Base-by-base conservation (phyloP, 2,113 vertebrate species). In the Zosterops hypoxanthus region DNA sequence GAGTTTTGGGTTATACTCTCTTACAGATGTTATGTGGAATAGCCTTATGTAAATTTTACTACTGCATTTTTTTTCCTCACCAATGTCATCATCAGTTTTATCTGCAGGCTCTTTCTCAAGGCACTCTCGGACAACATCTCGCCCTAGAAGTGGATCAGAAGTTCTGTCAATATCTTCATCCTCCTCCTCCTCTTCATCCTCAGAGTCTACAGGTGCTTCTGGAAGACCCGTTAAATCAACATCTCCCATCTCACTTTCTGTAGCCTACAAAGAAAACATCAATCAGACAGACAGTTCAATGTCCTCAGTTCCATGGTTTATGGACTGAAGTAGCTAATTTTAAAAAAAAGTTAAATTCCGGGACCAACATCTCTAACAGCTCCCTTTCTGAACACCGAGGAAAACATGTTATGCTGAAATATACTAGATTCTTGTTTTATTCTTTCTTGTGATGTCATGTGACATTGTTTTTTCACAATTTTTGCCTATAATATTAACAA, bases 161-260 rank as follows among this genome's bases (percentile, higher is more conserved):
- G 99, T 98, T 95, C 99, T 98, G 94, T 99, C 99, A 92, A 99
- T 98, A 57, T 99, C 99, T 97, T 99, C 99, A 72, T 99, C 99
- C 90, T 99, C 99, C 60, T 99, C 99, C 29, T 99, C 99, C 33
- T 99, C 99, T 64, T 99, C 99, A 97, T 99, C 99, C 94, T 99
- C 99, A 47, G 99, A 99, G 98, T 99, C 99, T 75, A 99, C 99
- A 29, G 99, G 98, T 63, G 99, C 99, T 97, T 99, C 99, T 4
- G 99, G 99, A 59, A 99, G 99, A 39, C 99, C 99, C 4, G 99
- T 99, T 91, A 99, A 98, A 98, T 99, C 99, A 78, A 99, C 98
- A 76, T 99, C 99, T 93, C 99, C 99, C 95, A 99, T 98, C 88
- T 99, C 99, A 88, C 99, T 99, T 97, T 99, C 99, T 15, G 99